Percentiles rank a stretch among this genome's conserved stretches.
Evolutionary conservation across 2,888 invertebrate species (phyloP).

Genomic region (Caenorhabditis doughertyi): DNA sequence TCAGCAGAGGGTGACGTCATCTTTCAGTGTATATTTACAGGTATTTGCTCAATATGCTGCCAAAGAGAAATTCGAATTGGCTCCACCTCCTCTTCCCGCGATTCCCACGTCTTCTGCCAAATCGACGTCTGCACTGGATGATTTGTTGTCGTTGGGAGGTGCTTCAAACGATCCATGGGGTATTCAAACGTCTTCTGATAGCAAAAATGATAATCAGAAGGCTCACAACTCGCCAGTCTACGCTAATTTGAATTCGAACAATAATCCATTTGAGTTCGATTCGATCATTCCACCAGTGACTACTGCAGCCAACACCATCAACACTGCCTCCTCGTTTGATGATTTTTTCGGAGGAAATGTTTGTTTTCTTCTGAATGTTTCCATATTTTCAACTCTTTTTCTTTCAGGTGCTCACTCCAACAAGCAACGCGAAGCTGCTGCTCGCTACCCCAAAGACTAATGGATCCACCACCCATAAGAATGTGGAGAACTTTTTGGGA

Average conservation of each 20-base stretch:
- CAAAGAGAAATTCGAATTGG: no score
- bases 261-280: slow-evolving; percentile 83
- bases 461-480: slow-evolving; percentile 87
- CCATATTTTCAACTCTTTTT: neutral
- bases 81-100: neutral
- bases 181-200: no score
- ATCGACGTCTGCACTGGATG: slow-evolving; percentile 80
- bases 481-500: slow-evolving; percentile 95
- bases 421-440: slow-evolving; percentile 29
- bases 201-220: no score
- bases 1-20: no score
- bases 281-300: slow-evolving; percentile 81
- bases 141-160: slow-evolving; percentile 79
- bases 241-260: slow-evolving; percentile 60
- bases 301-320: slow-evolving; percentile 21
- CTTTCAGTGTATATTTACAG: no score
- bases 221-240: no score
- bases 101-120: slow-evolving; percentile 55
- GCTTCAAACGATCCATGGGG: slow-evolving; percentile 46
- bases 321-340: slow-evolving; percentile 4
- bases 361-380: neutral
- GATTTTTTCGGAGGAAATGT: slow-evolving; percentile 59
- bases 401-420: slow-evolving; percentile 57
- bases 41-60: no score
- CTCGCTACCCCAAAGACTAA: slow-evolving; percentile 9